Conservation (phyloP, 2,888 invertebrate genomes). For the Priocnemis perturbator region DNA sequence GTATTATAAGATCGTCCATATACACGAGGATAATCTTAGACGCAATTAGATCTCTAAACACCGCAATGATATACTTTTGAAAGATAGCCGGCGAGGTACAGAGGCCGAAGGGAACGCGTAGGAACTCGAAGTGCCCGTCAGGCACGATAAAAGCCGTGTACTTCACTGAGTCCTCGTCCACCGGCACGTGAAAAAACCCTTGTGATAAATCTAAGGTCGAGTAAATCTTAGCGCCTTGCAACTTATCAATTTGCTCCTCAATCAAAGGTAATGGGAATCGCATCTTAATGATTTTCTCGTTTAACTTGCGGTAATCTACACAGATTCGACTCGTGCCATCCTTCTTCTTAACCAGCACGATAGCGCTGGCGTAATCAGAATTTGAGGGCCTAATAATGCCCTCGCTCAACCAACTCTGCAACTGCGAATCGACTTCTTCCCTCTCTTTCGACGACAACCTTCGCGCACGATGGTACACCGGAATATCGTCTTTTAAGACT, state of each 20-base stretch:
- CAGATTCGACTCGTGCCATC: slow-evolving; percentile 6
- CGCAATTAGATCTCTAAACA: neutral
- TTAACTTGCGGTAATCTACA: no score
- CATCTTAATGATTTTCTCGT: no score
- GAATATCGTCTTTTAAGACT: slow-evolving; percentile 9
- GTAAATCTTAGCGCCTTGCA: no score
- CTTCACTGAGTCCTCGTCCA: neutral
- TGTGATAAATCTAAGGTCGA: slow-evolving; percentile 1
- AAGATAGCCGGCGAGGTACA: neutral
- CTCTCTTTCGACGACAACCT: slow-evolving; percentile 3
- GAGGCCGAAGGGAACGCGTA: no score
- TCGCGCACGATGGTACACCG: slow-evolving; percentile 4
- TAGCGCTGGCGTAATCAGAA: slow-evolving; percentile 14
- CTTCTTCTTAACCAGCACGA: no score
- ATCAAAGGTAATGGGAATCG: no score
- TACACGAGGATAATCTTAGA: neutral
- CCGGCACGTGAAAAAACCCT: slow-evolving; percentile 1
- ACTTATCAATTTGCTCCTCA: no score
- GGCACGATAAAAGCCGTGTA: neutral
- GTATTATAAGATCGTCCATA: neutral
- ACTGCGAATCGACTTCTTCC: neutral
- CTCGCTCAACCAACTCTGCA: neutral
- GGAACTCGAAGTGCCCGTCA: neutral
- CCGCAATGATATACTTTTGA: neutral
- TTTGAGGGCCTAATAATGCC: slow-evolving; percentile 6